Evolutionary conservation across 2,888 invertebrate genomes (phyloP).

Genomic region (Drosophila incognita): DNA sequence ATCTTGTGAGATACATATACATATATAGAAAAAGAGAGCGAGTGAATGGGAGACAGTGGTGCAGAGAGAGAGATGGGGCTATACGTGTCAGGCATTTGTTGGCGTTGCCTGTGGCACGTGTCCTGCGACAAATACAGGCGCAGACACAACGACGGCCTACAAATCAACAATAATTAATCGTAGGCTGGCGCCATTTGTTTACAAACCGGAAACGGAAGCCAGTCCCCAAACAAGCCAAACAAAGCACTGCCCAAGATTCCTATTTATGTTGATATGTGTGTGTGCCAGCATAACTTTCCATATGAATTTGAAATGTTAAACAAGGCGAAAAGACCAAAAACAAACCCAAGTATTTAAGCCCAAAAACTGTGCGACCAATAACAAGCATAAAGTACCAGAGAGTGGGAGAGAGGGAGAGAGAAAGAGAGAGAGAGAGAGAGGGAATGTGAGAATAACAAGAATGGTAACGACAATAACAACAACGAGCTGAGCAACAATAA

Average conservation of each 20-base stretch:
- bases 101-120: constrained; percentile 48
- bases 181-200: constrained; percentile 75
- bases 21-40: not conserved
- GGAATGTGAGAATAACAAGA: not conserved
- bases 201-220: constrained; percentile 75
- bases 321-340: constrained; percentile 34
- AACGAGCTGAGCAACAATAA: constrained; percentile 23
- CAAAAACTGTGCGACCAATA: constrained; percentile 19
- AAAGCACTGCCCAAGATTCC: constrained; percentile 24
- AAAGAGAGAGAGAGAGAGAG: not conserved
- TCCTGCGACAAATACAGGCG: constrained; percentile 36
- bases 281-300: constrained; percentile 27
- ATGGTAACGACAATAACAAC: not conserved
- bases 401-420: too few relatives aligned
- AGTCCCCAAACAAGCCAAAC: constrained; percentile 68
- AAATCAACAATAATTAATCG: constrained; percentile 76
- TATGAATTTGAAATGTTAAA: constrained; percentile 60
- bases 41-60: not conserved
- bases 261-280: not conserved
- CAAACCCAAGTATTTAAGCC: constrained; percentile 29
- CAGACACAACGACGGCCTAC: constrained; percentile 21
- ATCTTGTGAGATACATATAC: not conserved
- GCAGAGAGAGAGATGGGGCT: not conserved
- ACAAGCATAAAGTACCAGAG: constrained; percentile 14
- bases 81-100: constrained; percentile 10